Base-by-base conservation (phyloP, 35 echinoderm and acorn worm species). In the Apostichopus californicus region DNA sequence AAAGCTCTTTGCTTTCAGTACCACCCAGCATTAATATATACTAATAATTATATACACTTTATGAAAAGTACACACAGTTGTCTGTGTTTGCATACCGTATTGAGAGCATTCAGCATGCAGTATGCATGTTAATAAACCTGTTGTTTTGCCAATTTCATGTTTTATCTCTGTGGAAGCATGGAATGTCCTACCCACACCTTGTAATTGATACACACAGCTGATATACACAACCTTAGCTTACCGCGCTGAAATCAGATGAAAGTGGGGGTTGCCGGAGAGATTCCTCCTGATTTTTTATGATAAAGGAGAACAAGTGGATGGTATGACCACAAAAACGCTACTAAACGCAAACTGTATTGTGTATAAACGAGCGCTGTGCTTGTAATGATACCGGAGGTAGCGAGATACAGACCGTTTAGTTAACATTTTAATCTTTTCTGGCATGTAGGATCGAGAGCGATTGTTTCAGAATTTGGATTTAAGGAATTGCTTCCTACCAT, bases 41-140 rank as follows among this genome's bases (percentile, higher is more conserved):
- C 34, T 46, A 46, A 46, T 46, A 46, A 46, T 46, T 46, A 46
- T 46, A 46, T 46, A 46, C 34, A 46, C 34, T 46, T 46, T 46
- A 4, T 46, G 34, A 46, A 46, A 4, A 46, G 34, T 46, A 46
- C 34, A 46, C 34, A 46, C 34, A 46, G 34, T 46, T 46, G 34
- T 46, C 34, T 46, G 34, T 46, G 34, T 46, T 46, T 75, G 71
- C 17, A 75, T 22, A 75, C 3, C 5, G 18, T 21, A 22, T 75
- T 75, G 20, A 18, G 21, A 21, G 57, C 81, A 58, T 59, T 85
- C 54, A 23, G 15, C 81, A 85, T 58, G 81, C 81, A 83, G 53
- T 83, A 55, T 53, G 55, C 80, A 85, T 22, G 81, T 56, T 85
- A 59, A 58, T 85, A 85, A 57, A 85, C 81, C 81, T 85, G 55